Base-by-base conservation (phyloP, 2,888 invertebrate genomes). In the Eremobia ochroleuca region DNA sequence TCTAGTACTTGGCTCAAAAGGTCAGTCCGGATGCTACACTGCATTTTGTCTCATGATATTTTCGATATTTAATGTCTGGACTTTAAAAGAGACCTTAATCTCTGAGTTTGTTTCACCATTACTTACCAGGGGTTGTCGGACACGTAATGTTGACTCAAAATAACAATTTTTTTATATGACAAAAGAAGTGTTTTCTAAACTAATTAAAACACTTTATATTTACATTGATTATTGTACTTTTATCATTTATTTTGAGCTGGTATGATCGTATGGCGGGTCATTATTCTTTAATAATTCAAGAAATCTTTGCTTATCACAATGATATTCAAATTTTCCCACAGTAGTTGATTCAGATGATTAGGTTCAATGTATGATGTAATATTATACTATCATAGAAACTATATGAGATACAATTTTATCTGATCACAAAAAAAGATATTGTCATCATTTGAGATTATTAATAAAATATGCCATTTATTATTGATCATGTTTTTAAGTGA, bases 391-490 rank as follows among this genome's bases (percentile, higher is more conserved):
- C 31, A 40, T 40, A 46, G 18, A 21, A 25, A 46, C 25, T 43
- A 31, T 21, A 40, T 21, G 21, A 68, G 15, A 25, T 46, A 34
- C 3, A 52, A 15, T 15, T 9, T 34, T 62, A 52, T 80, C 80
- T 52, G 43, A 80, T 52, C 2, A 15, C 25, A 43, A 0, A 18
- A 76, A 79, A 71, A 52, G 9, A 2, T 15, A 6, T 62, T 52
- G 61, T 80, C 80, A 62, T 43, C 18, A 11, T 52, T 4, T 52
- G 13, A 70, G 70, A 61, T 79, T 34, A 21, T 69, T 69, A 25
- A 1, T 43, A 43, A n/a, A n/a, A 11, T 43, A 43, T 2, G 43
- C 18, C 18, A 46, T 46, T 46, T 1, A 46, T 21, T 46, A 46
- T 46, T 46, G 18, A n/a, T n/a, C n/a, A n/a, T n/a, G n/a, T 43